These are phyloP conservation scores for Sebastes reedi DNA, from an alignment of 2,797 vertebrate genomes.

Conservation along the genomic window DNA sequence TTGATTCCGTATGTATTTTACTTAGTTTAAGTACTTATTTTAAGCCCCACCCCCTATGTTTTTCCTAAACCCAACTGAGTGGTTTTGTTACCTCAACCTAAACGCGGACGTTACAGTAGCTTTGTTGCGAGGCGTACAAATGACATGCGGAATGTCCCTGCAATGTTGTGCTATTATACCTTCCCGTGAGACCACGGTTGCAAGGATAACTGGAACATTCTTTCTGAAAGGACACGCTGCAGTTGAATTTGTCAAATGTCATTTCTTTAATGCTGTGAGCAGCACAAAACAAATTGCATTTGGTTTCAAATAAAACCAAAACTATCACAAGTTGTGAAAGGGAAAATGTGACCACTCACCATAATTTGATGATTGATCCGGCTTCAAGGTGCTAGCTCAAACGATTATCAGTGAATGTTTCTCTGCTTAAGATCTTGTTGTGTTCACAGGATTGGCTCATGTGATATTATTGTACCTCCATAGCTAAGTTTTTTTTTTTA, in stretches of 20 bases:
- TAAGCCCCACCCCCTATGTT: too few species aligned
- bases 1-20: too few species aligned
- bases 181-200: too few species aligned
- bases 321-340: neutral
- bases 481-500: too few species aligned
- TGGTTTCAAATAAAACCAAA: neutral
- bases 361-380: neutral
- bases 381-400: neutral
- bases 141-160: accelerated
- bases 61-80: too few species aligned
- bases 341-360: neutral
- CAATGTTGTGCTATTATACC: too few species aligned
- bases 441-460: neutral
- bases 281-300: neutral
- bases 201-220: too few species aligned
- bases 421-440: neutral
- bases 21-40: too few species aligned
- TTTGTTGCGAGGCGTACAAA: too few species aligned
- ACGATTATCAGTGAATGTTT: neutral
- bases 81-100: too few species aligned
- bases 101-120: accelerated
- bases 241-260: neutral
- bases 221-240: too few species aligned
- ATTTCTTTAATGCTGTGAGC: neutral
- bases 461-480: neutral